Evolutionary conservation across 35 echinoderm and acorn worm genomes (phyloP), one percentile per base, ranked within the genome.

Genomic region (Anneissia japonica): DNA sequence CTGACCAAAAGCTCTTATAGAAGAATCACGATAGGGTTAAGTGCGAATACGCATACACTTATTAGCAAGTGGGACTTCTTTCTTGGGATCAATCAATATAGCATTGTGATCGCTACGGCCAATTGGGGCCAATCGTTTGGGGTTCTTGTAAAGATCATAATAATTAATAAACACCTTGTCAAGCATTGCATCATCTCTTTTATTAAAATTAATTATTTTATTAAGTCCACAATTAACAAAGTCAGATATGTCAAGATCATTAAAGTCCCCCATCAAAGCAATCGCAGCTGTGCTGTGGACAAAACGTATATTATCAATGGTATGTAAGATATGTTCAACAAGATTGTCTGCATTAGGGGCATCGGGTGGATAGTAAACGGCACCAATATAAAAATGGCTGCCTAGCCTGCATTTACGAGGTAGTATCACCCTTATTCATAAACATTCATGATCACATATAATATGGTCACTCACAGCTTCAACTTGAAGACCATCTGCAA

Each of bases 161-260:
- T 84, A 56, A 84, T 46, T 84, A 9, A 34, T 45, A 35, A 84
- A 84, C 34, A 84, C 56, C 43, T 84, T 84, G 30, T 84, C 40
- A 84, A 84, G 45, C 30, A 46, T 37, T 31, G 82, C n/a, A 55
- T 46, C 34, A 55, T 46, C 82, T 55, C 40, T 43, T 35, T 39
- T 84, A 28, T 30, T 43, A 84, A 84, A 84, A 43, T 84, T 11
- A 34, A 84, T 34, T 32, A 45, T 84, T 10, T 84, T 39, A 32
- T 46, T 34, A 64, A 84, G 51, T 64, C 51, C 51, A 64, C 51
- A 64, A 64, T 64, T 64, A 16, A 64, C 51, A 64, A 64, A 64
- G 51, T 23, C 19, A 64, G 51, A 64, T 64, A 23, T 43, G 40
- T 43, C 40, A 43, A 43, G 40, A 43, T 43, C 40, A 43, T 43